Evolutionary conservation across 2,888 invertebrate genomes (phyloP).

Genomic region (Orchesella flavescens): DNA sequence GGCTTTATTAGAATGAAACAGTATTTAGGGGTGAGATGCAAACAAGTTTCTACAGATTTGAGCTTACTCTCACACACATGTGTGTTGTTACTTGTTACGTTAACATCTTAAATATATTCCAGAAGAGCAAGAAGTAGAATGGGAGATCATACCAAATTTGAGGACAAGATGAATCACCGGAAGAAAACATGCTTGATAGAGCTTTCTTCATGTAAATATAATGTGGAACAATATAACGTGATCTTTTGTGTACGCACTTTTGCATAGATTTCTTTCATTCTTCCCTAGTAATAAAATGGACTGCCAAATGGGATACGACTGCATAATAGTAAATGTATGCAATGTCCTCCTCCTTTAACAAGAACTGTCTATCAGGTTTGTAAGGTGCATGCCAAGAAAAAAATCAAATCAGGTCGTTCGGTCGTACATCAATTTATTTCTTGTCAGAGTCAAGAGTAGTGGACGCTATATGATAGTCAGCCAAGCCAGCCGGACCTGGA

Average conservation of each 20-base stretch:
- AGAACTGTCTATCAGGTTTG: conserved; percentile 11
- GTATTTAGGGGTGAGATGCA: conserved; percentile 15
- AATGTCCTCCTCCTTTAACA: conserved; percentile 1
- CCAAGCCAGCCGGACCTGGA: conserved; percentile 10
- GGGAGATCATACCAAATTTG: conserved; percentile 23
- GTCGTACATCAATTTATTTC: conserved; percentile 25
- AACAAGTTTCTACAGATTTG: conserved; percentile 28
- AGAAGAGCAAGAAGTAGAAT: conserved; percentile 14
- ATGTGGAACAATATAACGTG: no score
- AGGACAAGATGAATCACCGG: conserved; percentile 20
- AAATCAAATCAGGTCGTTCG: conserved; percentile 55
- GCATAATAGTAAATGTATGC: neutral
- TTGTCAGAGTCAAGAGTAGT: conserved; percentile 12
- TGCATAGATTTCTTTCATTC: conserved; percentile 3
- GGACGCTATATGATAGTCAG: neutral
- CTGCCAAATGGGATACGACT: no score
- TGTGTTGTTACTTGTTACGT: neutral
- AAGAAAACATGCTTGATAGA: neutral
- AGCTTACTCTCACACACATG: neutral
- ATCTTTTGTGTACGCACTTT: no score
- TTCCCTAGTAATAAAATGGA: neutral
- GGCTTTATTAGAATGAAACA: conserved; percentile 32
- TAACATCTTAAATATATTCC: conserved; percentile 20
- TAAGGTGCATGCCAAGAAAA: conserved; percentile 4
- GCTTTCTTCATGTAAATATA: no score